Conservation (phyloP, 2,797 vertebrate species). For the Amblyopsis hoosieri region DNA sequence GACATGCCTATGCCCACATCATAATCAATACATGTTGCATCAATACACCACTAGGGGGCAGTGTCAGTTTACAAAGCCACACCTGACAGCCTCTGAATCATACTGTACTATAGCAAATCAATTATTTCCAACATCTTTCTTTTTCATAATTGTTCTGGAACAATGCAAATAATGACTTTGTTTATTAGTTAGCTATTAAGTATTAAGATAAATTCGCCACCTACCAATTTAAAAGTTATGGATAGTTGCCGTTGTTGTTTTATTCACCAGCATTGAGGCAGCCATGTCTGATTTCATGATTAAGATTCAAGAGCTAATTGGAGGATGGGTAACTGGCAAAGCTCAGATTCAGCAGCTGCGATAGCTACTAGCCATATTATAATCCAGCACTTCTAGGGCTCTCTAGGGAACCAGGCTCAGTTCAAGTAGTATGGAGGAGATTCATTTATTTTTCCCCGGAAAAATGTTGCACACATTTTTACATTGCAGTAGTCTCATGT, state of each 20-base stretch:
- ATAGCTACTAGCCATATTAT: constrained; percentile 32
- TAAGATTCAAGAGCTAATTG: constrained; percentile 1
- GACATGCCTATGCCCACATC: constrained; percentile 37
- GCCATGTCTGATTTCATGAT: background rate
- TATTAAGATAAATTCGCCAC: no score
- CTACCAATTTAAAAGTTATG: no score
- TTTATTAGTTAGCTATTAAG: no score
- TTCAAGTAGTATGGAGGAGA: constrained; percentile 63
- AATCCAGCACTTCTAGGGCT: constrained; percentile 35
- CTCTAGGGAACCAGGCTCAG: constrained; percentile 44
- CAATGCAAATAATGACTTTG: no score
- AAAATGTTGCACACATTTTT: constrained; percentile 44
- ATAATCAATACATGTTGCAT: constrained; percentile 18
- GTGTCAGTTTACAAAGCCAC: constrained; percentile 37
- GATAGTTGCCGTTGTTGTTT: no score
- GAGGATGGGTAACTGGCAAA: background rate
- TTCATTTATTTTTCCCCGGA: constrained; percentile 59
- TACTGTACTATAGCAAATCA: background rate
- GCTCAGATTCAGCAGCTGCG: constrained; percentile 6
- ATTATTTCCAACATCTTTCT: no score
- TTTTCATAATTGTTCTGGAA: no score
- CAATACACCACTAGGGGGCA: constrained; percentile 60
- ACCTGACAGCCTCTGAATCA: constrained; percentile 6
- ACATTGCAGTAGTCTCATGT: constrained; percentile 43
- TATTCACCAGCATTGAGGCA: background rate